Percentiles rank a stretch among this genome's conserved stretches.
phyloP scores from a whole-genome alignment of 2,113 vertebrate species.

The Passer montanus region DNA sequence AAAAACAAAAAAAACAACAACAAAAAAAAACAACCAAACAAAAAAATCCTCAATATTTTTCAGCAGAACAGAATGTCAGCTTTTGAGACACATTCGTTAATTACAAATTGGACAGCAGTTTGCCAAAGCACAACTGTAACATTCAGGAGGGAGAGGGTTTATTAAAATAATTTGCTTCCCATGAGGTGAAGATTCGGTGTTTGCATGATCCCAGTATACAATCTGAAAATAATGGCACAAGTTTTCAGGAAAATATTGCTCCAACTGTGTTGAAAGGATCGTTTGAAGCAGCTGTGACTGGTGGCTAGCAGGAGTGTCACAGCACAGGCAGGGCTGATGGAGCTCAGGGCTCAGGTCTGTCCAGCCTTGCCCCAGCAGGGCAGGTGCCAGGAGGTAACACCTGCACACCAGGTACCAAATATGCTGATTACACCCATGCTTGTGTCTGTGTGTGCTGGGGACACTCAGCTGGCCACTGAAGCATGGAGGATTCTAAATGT shows the following conservation, averaged over 20 bases:
- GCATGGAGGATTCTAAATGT: neutral
- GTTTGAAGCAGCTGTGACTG: neutral
- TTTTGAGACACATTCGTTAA: slow-evolving; percentile 42
- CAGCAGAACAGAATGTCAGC: neutral
- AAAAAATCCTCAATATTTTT: neutral
- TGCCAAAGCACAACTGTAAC: neutral
- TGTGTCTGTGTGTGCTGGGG: neutral
- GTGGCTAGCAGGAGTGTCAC: accelerated
- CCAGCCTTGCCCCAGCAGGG: neutral
- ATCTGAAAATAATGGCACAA: neutral
- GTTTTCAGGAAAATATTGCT: neutral
- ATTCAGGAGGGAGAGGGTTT: neutral
- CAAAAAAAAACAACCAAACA: no score
- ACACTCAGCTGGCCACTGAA: neutral
- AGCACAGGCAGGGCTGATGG: neutral
- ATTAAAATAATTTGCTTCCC: neutral
- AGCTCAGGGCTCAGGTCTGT: neutral
- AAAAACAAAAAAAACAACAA: neutral
- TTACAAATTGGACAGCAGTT: neutral
- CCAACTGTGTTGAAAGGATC: neutral
- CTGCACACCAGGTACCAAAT: neutral
- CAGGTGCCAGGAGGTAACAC: no score
- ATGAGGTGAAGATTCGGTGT: neutral
- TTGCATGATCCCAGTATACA: neutral
- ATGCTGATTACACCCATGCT: accelerated